A percentile compares a stretch with the other conserved stretches of the same genome.
Evolutionary conservation across 2,113 vertebrate genomes (phyloP).

Genomic region (Cyprinodon tularosa): DNA sequence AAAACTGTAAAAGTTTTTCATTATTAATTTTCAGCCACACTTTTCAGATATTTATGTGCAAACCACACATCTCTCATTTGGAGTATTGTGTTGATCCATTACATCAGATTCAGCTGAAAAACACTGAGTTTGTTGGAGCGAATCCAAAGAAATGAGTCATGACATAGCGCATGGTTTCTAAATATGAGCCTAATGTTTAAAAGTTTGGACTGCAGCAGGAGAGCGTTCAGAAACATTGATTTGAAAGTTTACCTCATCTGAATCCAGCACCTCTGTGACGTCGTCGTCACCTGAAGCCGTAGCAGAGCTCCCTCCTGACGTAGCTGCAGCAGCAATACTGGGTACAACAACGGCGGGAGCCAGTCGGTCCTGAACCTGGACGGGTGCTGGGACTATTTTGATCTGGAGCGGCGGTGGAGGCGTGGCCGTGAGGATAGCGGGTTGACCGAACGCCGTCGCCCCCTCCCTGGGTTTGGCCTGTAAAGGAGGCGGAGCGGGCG

Average conservation of each 20-base stretch:
- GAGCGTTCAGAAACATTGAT: too few relatives aligned
- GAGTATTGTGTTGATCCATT: too few relatives aligned
- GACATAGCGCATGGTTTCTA: too few relatives aligned
- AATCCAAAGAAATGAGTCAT: too few relatives aligned
- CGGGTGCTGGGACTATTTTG: conserved; percentile 83
- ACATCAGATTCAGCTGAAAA: too few relatives aligned
- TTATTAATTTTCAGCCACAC: too few relatives aligned
- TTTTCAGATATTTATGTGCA: too few relatives aligned
- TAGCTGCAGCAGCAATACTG: background rate
- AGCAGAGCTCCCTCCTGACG: conserved; percentile 70
- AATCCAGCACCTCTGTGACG: conserved; percentile 62
- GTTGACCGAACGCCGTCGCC: conserved; percentile 13
- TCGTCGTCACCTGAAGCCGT: conserved; percentile 58
- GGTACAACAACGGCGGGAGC: conserved; percentile 63
- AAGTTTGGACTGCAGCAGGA: background rate
- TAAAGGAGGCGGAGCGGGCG: conserved; percentile 76
- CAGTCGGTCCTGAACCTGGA: conserved; percentile 82
- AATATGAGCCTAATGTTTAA: background rate
- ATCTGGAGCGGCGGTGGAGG: conserved; percentile 88
- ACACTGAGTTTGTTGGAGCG: too few relatives aligned
- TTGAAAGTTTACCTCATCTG: conserved; percentile 65
- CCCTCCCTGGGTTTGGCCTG: conserved; percentile 80
- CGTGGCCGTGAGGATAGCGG: conserved; percentile 54
- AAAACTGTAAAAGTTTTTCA: too few relatives aligned
- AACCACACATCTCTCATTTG: too few relatives aligned